phyloP scores from a whole-genome alignment of 2,797 vertebrate genomes.

The Catamblyrhynchus diadema region DNA sequence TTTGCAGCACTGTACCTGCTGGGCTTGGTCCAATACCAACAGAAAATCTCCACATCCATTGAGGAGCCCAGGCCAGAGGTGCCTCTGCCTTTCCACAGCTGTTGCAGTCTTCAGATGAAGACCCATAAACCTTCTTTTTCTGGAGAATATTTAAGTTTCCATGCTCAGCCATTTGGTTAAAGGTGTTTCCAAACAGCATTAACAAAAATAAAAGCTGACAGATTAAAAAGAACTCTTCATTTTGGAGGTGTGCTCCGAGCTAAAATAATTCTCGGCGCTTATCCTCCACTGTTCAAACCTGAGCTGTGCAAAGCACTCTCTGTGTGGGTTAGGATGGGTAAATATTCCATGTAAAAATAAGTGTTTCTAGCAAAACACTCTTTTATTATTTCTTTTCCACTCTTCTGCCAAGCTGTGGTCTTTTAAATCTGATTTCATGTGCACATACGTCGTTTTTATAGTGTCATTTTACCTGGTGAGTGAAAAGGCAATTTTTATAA shows the following conservation, averaged over 20 bases:
- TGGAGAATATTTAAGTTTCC: background rate
- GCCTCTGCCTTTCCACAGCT: background rate
- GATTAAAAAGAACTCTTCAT: background rate
- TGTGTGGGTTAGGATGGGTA: background rate
- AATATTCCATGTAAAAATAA: background rate
- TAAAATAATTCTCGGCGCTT: background rate
- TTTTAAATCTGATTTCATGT: background rate
- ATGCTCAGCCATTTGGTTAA: background rate
- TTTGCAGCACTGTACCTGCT: background rate
- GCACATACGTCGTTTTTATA: rapidly evolving
- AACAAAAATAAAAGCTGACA: background rate
- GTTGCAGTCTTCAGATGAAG: background rate
- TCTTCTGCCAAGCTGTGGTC: background rate
- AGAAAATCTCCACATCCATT: background rate
- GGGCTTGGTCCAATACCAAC: background rate
- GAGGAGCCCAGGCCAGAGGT: background rate
- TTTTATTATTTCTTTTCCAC: background rate
- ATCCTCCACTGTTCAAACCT: background rate
- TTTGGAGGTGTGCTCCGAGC: background rate
- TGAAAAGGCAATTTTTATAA: background rate
- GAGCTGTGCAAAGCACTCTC: background rate
- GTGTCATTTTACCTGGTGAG: background rate
- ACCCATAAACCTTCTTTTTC: background rate
- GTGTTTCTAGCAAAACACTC: background rate
- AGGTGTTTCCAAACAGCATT: background rate